Base-by-base conservation (phyloP, 2,797 vertebrate species). In the Gambelia wislizenii region DNA sequence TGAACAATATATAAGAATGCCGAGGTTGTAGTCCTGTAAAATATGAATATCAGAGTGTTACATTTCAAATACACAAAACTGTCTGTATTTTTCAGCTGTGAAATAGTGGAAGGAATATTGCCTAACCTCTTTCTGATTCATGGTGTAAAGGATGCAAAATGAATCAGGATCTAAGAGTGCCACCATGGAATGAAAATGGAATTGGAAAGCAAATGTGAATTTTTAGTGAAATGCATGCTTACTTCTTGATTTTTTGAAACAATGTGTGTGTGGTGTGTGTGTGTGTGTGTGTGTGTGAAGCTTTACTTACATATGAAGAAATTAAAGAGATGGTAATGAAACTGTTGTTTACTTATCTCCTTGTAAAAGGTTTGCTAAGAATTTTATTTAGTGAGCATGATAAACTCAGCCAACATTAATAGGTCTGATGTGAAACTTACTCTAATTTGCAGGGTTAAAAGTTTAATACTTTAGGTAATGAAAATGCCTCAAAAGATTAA, bases 301-400 rank as follows among this genome's bases (percentile, higher is more conserved):
- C 78, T 88, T 86, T 86, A 5, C 27, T 42, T 25, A 72, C 44
- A 2, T 12, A 13, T 83, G 79, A n/a, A 64, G 36, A 85, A 78
- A 1, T 72, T 52, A 72, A 36, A 4, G 0, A 56, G 3, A 0
- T 61, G 84, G 49, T 2, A 0, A 14, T 0, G 72, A 94, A 90
- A 89, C 49, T 7, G 6, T 0, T 70, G 14, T 3, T 87, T 80
- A 18, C 10, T 1, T 1, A 25, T 72, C 74, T 70, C 5, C 5
- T 7, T 0, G 0, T 2, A 12, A 52, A 33, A 87, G 75, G 20
- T 64, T 84, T 75, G 69, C 13, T 44, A 49, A 67, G 20, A 0
- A 82, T 83, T 89, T 94, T 87, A 1, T 6, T 86, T 89, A 91
- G 39, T n/a, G 75, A 76, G 84, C 85, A 89, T 82, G 6, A 8